Base-by-base conservation (phyloP, 2,888 invertebrate species). In the Tetramorium bicarinatum region DNA sequence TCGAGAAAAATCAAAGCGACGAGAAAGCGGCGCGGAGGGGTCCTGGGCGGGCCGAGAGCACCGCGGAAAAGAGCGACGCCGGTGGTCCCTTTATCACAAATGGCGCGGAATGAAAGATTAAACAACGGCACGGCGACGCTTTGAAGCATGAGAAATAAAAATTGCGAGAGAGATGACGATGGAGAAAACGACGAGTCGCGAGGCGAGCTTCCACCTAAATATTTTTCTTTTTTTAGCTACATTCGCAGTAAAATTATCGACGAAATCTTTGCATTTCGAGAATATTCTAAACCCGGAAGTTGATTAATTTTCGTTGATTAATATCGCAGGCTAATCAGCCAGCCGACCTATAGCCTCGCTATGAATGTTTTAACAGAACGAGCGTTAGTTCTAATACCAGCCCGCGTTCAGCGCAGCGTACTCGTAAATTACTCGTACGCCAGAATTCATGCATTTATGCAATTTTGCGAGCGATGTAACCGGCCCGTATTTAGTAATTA, bases 1-100 rank as follows among this genome's bases (percentile, higher is more conserved):
- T 92, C 92, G 91, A 92, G 94, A 94, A 93, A 94, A 94, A 94
- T 94, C 94, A 94, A 94, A 94, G 94, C 92, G 89, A 90, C 91
- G 91, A 71, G 79, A 91, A 91, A 69, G 44, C 80, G 25, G 25
- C 69, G 72, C 47, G 44, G 21, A 41, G 34, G 18, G 59, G 8
- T 29, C 13, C 8, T 2, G 18, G n/a, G 34, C 29, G 29, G 18
- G 13, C 13, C 69, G 67, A 13, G 47, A 84, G 82, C 77, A 66
- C 61, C 75, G 72, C 44, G 79, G 82, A 83, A 86, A 89, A 84
- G 87, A 86, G 86, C 88, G 76, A 47, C 84, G 77, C 47, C 87
- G 11, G 49, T 52, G 62, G 66, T 88, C 91, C 93, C 93, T 93
- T 93, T 93, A 92, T 92, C 92, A 89, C 93, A 92, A 95, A 94